phyloP scores from a whole-genome alignment of 2,113 vertebrate species.

The Sylvilagus bachmani region DNA sequence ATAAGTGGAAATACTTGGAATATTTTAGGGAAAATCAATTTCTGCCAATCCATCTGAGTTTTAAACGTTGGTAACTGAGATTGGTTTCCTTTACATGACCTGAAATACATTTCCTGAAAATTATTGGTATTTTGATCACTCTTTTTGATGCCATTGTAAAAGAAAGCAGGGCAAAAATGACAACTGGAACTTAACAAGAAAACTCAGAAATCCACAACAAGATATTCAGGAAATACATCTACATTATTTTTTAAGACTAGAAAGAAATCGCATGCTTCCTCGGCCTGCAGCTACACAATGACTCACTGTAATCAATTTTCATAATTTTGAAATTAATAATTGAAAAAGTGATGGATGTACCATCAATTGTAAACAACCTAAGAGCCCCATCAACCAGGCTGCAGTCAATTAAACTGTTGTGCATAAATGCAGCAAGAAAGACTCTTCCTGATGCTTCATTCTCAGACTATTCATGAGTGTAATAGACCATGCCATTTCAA shows the following conservation, averaged over 20 bases:
- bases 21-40: slow-evolving; percentile 69
- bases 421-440: slow-evolving; percentile 67
- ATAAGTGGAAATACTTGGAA: slow-evolving; percentile 76
- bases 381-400: slow-evolving; percentile 48
- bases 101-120: slow-evolving; percentile 60
- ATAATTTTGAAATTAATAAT: slow-evolving; percentile 70
- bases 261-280: slow-evolving; percentile 13
- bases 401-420: slow-evolving; percentile 73
- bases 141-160: background rate
- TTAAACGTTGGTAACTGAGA: slow-evolving; percentile 70
- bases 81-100: slow-evolving; percentile 71
- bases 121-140: slow-evolving; percentile 62
- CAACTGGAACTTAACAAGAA: background rate
- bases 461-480: slow-evolving; percentile 78
- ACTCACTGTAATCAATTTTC: slow-evolving; percentile 44
- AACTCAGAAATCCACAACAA: background rate
- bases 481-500: slow-evolving; percentile 76
- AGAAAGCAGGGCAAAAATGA: background rate
- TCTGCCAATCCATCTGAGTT: slow-evolving; percentile 32
- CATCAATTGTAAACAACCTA: slow-evolving; percentile 63
- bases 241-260: background rate
- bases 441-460: slow-evolving; percentile 40
- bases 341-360: slow-evolving; percentile 62
- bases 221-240: background rate
- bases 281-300: background rate